Conservation (phyloP, 2,113 vertebrate species). For the Pterophyllum scalare region DNA sequence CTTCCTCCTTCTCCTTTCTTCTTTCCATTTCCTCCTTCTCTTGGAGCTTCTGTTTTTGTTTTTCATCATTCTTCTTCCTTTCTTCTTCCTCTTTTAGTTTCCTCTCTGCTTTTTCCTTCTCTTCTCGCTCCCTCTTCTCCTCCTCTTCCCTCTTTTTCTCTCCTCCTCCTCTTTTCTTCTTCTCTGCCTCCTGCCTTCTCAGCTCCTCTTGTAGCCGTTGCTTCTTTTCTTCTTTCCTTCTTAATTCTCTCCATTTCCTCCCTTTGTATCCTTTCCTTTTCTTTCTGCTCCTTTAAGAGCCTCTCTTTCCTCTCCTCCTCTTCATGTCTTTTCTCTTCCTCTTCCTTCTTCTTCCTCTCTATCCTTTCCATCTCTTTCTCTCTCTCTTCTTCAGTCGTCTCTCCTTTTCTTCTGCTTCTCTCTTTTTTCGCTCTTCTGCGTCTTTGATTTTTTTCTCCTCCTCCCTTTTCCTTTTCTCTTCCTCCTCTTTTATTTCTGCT, state of each 20-base stretch:
- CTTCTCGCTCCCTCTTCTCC: background rate
- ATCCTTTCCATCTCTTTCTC: background rate
- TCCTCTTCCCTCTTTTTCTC: constrained; percentile 1
- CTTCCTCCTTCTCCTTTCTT: background rate
- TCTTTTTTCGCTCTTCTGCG: constrained; percentile 5
- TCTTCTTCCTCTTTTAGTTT: background rate
- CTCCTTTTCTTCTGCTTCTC: background rate
- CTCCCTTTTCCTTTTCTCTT: constrained; percentile 3
- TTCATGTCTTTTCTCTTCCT: background rate
- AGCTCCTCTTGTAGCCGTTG: background rate
- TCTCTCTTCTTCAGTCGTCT: constrained; percentile 1
- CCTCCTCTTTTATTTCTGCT: constrained; percentile 28
- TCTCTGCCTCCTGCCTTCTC: constrained; percentile 1
- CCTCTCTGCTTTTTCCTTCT: constrained; percentile 15
- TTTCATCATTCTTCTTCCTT: background rate
- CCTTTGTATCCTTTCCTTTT: background rate
- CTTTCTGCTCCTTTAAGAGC: constrained; percentile 1
- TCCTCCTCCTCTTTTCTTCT: background rate
- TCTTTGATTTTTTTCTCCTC: background rate
- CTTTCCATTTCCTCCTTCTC: background rate
- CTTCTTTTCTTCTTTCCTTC: background rate
- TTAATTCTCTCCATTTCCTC: background rate
- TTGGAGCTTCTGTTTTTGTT: background rate
- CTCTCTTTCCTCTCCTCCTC: constrained; percentile 18
- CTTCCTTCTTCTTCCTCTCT: background rate